phyloP scores from a whole-genome alignment of 2,797 vertebrate genomes.

The Kryptopterus vitreolus region DNA sequence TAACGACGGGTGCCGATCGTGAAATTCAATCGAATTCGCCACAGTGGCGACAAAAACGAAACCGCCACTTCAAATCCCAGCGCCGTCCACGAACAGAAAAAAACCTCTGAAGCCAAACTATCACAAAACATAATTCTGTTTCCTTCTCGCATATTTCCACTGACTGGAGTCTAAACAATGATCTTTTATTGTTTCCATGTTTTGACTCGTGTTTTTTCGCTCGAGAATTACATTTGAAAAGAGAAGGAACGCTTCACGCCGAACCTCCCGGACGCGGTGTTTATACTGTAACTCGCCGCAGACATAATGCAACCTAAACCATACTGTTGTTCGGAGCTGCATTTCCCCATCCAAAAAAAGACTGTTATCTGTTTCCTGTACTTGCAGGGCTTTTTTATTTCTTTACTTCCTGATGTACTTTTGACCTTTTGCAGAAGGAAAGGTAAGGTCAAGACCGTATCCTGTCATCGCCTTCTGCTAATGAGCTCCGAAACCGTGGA shows the following conservation, averaged over 20 bases:
- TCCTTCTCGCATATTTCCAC: slow-evolving; percentile 17
- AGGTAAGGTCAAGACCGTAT: slow-evolving; percentile 1
- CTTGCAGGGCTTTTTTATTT: slow-evolving; percentile 19
- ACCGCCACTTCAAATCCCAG: neutral
- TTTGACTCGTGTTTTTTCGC: slow-evolving; percentile 36
- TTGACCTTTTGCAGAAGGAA: slow-evolving; percentile 12
- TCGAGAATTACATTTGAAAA: slow-evolving; percentile 29
- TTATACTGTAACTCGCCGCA: slow-evolving; percentile 43
- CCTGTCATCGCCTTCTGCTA: slow-evolving; percentile 19
- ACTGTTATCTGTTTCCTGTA: slow-evolving; percentile 33
- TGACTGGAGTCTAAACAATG: slow-evolving; percentile 45
- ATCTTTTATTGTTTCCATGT: slow-evolving; percentile 44
- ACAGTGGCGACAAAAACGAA: too few relatives aligned
- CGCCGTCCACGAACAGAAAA: neutral
- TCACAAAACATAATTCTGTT: slow-evolving; percentile 11
- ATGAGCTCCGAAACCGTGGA: slow-evolving; percentile 44
- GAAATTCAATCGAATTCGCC: too few relatives aligned
- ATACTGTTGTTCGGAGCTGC: neutral
- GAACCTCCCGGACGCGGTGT: slow-evolving; percentile 33
- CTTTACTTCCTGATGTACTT: slow-evolving; percentile 16
- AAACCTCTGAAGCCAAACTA: slow-evolving; percentile 14
- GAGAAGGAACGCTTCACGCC: slow-evolving; percentile 22
- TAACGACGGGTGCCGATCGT: neutral
- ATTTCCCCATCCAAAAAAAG: slow-evolving; percentile 20
- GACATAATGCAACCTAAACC: slow-evolving; percentile 45